These are phyloP conservation scores for Atta texana DNA, from an alignment of 1,140 invertebrate genomes.

Conservation along the genomic window DNA sequence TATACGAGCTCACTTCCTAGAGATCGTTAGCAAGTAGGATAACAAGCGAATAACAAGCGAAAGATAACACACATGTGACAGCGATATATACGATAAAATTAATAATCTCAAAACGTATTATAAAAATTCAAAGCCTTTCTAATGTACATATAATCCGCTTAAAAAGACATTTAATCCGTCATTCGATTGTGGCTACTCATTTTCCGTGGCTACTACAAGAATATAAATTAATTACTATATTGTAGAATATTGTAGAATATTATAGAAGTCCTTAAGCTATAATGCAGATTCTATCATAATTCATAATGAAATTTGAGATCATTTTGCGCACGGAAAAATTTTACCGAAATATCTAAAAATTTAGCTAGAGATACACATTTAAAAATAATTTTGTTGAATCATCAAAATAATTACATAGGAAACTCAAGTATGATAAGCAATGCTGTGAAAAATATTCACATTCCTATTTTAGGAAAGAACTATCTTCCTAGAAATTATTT, in stretches of 20 bases:
- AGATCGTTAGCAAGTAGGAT: conserved; percentile 14
- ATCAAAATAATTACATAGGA: no score
- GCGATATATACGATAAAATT: background rate
- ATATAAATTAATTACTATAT: conserved; percentile 28
- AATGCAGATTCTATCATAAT: background rate
- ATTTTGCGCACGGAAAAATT: background rate
- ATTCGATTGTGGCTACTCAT: conserved; percentile 6
- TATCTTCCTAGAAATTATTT: no score
- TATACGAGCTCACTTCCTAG: background rate
- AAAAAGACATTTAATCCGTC: conserved; percentile 22
- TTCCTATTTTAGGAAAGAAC: no score
- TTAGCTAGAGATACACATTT: no score
- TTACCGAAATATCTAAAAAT: no score
- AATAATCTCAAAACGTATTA: conserved; percentile 10
- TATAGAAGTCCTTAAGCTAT: background rate
- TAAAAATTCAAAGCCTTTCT: conserved; percentile 15
- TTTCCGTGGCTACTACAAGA: background rate
- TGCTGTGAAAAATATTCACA: no score
- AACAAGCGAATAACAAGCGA: background rate
- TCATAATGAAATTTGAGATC: conserved; percentile 2
- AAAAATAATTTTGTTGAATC: no score
- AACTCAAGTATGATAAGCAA: no score
- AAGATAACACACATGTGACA: background rate
- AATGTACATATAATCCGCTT: conserved; percentile 21
- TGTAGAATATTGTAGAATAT: background rate